Evolutionary conservation across 2,113 vertebrate genomes (phyloP).

Genomic region (Jaculus jaculus): DNA sequence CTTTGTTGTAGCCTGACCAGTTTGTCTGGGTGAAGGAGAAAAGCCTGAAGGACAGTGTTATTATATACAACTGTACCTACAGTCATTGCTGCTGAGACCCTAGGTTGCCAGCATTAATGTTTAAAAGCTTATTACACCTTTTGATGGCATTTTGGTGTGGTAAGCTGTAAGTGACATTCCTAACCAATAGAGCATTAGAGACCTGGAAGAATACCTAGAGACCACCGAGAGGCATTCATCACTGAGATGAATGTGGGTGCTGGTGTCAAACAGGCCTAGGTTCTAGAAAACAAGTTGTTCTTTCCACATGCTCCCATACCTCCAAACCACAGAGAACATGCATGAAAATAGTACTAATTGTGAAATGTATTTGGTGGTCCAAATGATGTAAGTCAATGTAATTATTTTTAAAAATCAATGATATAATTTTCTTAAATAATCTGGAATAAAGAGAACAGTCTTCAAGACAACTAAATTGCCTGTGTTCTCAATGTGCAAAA

Average conservation of each 20-base stretch:
- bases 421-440: constrained; percentile 60
- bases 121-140: not conserved
- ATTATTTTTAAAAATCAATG: constrained; percentile 13
- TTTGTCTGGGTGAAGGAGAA: not conserved
- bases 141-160: not conserved
- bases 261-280: not conserved
- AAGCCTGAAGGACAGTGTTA: not conserved
- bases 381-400: not conserved
- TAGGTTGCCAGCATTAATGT: not conserved
- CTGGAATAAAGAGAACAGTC: constrained; percentile 14
- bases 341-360: not conserved
- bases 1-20: not conserved
- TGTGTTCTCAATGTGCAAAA: not conserved
- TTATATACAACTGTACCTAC: not conserved
- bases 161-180: not conserved
- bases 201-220: not conserved
- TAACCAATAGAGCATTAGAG: not conserved
- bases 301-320: not conserved
- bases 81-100: not conserved
- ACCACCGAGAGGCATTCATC: not conserved
- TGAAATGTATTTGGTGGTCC: not conserved
- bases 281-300: not conserved
- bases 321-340: not conserved
- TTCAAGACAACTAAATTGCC: constrained; percentile 25
- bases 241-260: not conserved